phyloP scores from a whole-genome alignment of 1,140 invertebrate species.

The Hypsibius dujardini region DNA sequence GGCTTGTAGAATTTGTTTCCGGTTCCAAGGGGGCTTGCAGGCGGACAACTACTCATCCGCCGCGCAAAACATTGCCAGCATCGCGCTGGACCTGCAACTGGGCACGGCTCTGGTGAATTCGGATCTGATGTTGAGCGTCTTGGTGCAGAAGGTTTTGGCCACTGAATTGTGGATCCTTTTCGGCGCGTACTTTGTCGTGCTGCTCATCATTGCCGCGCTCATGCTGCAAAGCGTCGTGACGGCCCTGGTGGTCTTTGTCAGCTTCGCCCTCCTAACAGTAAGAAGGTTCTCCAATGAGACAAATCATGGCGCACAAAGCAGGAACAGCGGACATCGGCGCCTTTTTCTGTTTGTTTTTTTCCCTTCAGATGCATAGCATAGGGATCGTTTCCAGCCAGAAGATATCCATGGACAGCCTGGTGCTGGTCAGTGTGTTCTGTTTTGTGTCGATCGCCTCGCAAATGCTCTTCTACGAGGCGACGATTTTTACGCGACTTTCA shows the following conservation, averaged over 20 bases:
- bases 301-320: no score
- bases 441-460: background rate
- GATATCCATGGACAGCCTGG: background rate
- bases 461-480: background rate
- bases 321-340: no score
- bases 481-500: background rate
- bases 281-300: background rate
- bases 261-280: background rate
- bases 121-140: background rate
- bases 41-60: constrained; percentile 5
- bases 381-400: constrained; percentile 3
- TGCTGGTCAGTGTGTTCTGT: background rate
- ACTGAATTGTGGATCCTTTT: background rate
- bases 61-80: background rate
- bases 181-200: constrained; percentile 8
- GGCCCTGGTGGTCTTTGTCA: constrained; percentile 11
- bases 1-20: constrained; percentile 8
- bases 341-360: background rate
- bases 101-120: background rate
- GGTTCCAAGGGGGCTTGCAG: background rate
- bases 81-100: background rate
- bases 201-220: constrained; percentile 6
- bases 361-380: background rate
- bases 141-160: constrained; percentile 3
- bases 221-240: background rate